Percentiles rank a stretch among this genome's conserved stretches.
These are phyloP conservation scores for Agriopis leucophaearia DNA, from an alignment of 2,888 invertebrate genomes.

Conservation along the genomic window DNA sequence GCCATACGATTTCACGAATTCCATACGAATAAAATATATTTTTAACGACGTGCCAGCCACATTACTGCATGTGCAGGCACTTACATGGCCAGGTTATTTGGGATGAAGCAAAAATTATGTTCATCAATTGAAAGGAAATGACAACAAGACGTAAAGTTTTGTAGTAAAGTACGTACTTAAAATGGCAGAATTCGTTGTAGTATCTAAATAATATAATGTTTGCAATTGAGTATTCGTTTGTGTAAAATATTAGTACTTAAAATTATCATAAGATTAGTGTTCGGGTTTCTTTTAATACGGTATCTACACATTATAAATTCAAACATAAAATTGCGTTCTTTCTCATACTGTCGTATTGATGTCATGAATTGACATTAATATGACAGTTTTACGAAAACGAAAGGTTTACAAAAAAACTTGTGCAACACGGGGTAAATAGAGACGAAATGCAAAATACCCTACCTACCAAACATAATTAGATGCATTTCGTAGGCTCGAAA, in stretches of 20 bases:
- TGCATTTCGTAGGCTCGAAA: too few relatives aligned
- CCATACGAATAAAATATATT: too few relatives aligned
- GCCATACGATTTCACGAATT: too few relatives aligned
- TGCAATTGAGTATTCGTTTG: conserved; percentile 1
- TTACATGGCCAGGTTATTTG: neutral
- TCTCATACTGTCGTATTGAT: too few relatives aligned
- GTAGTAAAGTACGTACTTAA: neutral
- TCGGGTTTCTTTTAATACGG: neutral
- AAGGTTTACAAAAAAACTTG: too few relatives aligned
- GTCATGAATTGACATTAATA: too few relatives aligned
- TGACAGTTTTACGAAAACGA: too few relatives aligned
- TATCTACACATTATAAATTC: neutral
- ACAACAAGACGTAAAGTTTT: neutral
- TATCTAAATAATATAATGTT: conserved; percentile 5
- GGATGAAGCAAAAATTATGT: neutral
- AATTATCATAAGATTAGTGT: neutral
- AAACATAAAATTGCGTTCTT: neutral
- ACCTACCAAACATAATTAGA: too few relatives aligned
- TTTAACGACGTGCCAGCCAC: too few relatives aligned
- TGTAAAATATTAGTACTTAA: neutral
- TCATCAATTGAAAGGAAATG: neutral
- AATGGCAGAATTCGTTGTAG: conserved; percentile 11
- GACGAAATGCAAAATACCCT: too few relatives aligned
- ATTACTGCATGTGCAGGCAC: too few relatives aligned
- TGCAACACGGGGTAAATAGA: too few relatives aligned